A percentile compares a stretch with the other conserved stretches of the same genome.
phyloP scores from a whole-genome alignment of 2,797 vertebrate genomes.

The Pelobates cultripes region DNA sequence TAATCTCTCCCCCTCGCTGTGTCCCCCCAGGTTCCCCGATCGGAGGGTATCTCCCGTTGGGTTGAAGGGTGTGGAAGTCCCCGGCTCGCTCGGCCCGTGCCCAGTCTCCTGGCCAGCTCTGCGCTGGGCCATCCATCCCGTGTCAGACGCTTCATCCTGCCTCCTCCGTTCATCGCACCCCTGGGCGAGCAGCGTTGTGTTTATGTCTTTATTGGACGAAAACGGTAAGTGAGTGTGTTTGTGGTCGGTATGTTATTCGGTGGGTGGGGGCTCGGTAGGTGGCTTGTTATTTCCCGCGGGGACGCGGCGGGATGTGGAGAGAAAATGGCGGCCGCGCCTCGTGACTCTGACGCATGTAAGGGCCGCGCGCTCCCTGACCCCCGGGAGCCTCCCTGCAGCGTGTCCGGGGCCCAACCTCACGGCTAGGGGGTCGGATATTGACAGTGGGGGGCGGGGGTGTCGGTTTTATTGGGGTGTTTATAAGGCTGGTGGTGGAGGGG shows the following conservation, averaged over 20 bases:
- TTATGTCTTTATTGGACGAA: constrained; percentile 99
- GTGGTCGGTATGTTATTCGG: not conserved
- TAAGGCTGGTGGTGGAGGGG: not conserved
- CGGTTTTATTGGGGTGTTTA: not conserved
- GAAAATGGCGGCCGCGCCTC: constrained; percentile 81
- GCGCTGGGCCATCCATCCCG: constrained; percentile 35
- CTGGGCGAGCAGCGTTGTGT: constrained; percentile 96
- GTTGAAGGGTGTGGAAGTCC: constrained; percentile 16
- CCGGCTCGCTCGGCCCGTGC: constrained; percentile 35
- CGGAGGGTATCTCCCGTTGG: constrained; percentile 46
- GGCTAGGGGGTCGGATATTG: not conserved
- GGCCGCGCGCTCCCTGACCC: constrained; percentile 48
- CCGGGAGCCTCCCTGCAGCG: not conserved
- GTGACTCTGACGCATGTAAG: constrained; percentile 80
- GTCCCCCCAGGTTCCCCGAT: constrained; percentile 22
- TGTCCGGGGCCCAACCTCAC: not conserved
- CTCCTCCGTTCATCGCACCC: constrained; percentile 86
- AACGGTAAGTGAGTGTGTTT: constrained; percentile 80
- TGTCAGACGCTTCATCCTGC: too few relatives aligned
- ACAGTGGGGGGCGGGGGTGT: not conserved
- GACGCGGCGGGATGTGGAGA: constrained; percentile 50
- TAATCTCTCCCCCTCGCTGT: constrained; percentile 44
- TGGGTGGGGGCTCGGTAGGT: not conserved
- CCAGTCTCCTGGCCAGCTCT: constrained; percentile 34
- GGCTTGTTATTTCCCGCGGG: constrained; percentile 24